Conservation (phyloP, 2,888 invertebrate genomes). For the Stomorhina lunata region DNA sequence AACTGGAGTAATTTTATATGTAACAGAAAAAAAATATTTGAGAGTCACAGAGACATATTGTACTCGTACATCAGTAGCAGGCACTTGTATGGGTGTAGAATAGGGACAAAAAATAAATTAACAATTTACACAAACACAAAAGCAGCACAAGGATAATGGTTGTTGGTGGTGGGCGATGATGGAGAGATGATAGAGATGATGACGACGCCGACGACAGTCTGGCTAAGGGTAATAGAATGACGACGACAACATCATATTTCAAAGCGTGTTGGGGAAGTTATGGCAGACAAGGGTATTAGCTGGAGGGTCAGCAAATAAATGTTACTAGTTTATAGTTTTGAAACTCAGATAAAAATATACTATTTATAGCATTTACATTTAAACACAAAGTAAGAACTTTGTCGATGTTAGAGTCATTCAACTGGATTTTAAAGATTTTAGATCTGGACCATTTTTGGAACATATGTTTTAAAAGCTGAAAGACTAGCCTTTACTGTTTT, state of each 20-base stretch:
- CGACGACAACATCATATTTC: constrained; percentile 17
- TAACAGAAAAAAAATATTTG: background rate
- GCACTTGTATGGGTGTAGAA: background rate
- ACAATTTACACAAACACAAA: constrained; percentile 28
- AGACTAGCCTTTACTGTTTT: too few relatives aligned
- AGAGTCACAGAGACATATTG: background rate
- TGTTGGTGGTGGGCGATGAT: too few relatives aligned
- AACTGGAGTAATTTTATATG: constrained; percentile 43
- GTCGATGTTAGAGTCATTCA: too few relatives aligned
- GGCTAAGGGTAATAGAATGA: constrained; percentile 57
- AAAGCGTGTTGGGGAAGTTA: background rate
- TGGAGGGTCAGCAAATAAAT: background rate
- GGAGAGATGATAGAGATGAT: constrained; percentile 9
- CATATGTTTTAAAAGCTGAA: too few relatives aligned
- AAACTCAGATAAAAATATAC: too few relatives aligned
- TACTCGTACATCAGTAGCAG: constrained; percentile 22
- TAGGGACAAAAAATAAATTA: constrained; percentile 27
- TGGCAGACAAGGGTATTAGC: background rate
- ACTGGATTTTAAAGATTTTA: too few relatives aligned
- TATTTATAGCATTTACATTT: too few relatives aligned
- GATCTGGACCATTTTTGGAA: too few relatives aligned
- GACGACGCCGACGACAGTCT: constrained; percentile 54
- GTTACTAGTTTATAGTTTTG: background rate
- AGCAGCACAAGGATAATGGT: constrained; percentile 32
- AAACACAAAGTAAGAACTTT: too few relatives aligned